Evolutionary conservation across 2,888 invertebrate genomes (phyloP), one percentile per base, ranked within the genome.

Genomic region (Troides aeacus): DNA sequence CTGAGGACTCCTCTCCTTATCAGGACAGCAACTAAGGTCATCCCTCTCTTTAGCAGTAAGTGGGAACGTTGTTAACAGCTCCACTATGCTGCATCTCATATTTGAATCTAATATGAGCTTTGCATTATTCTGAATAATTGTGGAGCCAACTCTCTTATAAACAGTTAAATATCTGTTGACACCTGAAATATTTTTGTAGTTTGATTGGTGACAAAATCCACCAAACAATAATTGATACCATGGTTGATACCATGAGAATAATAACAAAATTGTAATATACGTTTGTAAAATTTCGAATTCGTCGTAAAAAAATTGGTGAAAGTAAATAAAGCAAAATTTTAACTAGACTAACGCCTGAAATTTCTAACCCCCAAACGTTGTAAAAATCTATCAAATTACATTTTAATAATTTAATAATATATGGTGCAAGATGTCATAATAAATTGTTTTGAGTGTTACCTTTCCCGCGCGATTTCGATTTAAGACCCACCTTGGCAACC

Each of bases 391-490:
- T 17, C 46, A 46, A 12, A 15, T 15, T 2, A 46, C 1, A 17
- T 46, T 12, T 15, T 4, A 15, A 2, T 12, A 1, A 15, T 46
- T 46, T 15, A 15, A 46, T 3, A 46, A 15, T n/a, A n/a, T n/a
- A 53, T 53, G 53, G 53, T 53, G 53, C 53, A 53, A 53, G 10
- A 53, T 6, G 6, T n/a, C 53, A 53, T 8, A n/a, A 53, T 53
- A 53, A 15, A 15, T 15, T 64, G 58, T 5, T 78, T 78, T 30
- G 7, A 50, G 30, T 59, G 50, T 76, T 83, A 96, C 96, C 94
- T 90, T 94, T 96, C 93, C 97, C 97, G 89, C 95, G 93, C 78
- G 97, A 97, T 88, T 96, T 96, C 2, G 97, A 96, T 79, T 95
- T 95, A 46, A 97, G 87, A 8, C 96, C 96, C 74, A 95, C 86